Evolutionary conservation across 2,888 invertebrate genomes (phyloP), one percentile per base, ranked within the genome.

Genomic region (Chydorus sphaericus): DNA sequence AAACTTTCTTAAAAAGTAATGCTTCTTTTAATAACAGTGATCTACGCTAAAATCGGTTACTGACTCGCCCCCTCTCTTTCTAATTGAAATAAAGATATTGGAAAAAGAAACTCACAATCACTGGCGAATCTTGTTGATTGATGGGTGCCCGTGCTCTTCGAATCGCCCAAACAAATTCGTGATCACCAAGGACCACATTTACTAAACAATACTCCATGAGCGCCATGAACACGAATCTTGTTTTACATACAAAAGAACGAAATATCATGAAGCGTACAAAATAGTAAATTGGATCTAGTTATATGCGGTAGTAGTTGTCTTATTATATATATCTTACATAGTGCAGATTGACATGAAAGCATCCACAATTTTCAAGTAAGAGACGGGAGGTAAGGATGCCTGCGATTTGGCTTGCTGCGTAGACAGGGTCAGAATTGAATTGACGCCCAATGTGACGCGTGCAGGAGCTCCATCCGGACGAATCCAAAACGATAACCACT

Each of bases 401-500:
- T 91, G 90, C 60, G 89, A 90, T 72, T 91, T 91, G 14, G 90
- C 90, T 69, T 91, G 90, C 66, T 91, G 91, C 2, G 91, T 91
- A n/a, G 89, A 89, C 2, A 91, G 73, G 3, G 91, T 91, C 52
- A 91, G 77, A 39, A 91, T 72, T 30, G 90, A 90, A 58, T 91
- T 91, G 58, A 92, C 91, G 20, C 92, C 92, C 1, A 92, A 75
- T 0, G 92, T 92, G 28, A 92, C 92, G 5, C 92, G 77, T 20
- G 92, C 92, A 0, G 92, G 92, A 4, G 90, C 90, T 1, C 91
- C 91, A 70, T 92, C 92, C 0, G 90, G 90, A 68, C 90, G 89
- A 64, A 92, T 90, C 91, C 91, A 92, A 72, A 92, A 92, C 0
- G 90, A 90, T 4, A 91, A 85, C 91, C 91, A 91, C 79, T 87